Evolutionary conservation across 2,113 vertebrate genomes (phyloP).

Genomic region (Aldabrachelys gigantea): DNA sequence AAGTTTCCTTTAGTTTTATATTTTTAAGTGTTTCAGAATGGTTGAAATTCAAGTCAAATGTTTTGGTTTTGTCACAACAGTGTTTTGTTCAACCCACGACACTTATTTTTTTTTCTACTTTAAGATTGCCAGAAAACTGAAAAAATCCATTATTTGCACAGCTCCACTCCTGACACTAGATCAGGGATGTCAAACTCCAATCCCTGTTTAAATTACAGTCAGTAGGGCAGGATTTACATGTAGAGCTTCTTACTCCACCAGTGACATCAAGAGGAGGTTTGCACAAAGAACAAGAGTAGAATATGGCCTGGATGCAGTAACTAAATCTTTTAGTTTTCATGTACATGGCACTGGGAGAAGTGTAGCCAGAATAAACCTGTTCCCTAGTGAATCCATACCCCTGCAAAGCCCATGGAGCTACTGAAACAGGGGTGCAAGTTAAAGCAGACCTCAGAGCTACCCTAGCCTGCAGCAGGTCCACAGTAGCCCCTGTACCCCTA

Average conservation of each 20-base stretch:
- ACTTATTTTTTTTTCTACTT: too few relatives aligned
- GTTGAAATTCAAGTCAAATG: too few relatives aligned
- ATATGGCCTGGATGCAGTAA: neutral
- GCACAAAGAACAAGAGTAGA: neutral
- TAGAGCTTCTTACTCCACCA: neutral
- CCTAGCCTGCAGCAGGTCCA: neutral
- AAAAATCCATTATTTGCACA: too few relatives aligned
- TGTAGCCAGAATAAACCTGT: neutral
- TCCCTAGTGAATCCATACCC: neutral
- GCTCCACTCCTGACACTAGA: neutral
- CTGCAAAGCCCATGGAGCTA: neutral
- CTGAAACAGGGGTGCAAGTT: neutral
- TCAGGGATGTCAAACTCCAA: neutral
- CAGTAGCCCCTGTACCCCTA: neutral
- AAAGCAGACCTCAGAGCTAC: neutral
- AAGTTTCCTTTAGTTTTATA: too few relatives aligned
- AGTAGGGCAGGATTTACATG: neutral
- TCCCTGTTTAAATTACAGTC: neutral
- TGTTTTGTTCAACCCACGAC: too few relatives aligned
- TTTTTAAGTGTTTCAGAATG: too few relatives aligned
- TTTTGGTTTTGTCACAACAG: too few relatives aligned
- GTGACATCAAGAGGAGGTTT: fast-evolving
- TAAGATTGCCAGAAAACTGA: too few relatives aligned
- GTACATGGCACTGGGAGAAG: neutral
- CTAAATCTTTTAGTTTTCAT: neutral